Evolutionary conservation across 2,888 invertebrate genomes (phyloP).

Genomic region (Reticulitermes lucifugus): DNA sequence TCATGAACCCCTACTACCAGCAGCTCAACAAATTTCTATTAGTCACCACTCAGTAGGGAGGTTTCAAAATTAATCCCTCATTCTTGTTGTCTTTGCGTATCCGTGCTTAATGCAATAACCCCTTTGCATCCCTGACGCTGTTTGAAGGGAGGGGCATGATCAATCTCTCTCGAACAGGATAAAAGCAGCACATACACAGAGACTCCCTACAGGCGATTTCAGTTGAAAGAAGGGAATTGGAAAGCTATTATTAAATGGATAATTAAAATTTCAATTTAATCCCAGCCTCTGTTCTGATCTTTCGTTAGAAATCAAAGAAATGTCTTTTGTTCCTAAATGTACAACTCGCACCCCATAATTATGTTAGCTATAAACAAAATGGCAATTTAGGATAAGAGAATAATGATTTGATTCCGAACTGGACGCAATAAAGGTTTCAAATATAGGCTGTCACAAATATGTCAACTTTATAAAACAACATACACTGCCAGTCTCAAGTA

Average conservation of each 20-base stretch:
- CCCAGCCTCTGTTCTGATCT: not conserved
- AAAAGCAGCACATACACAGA: not conserved
- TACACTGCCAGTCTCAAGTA: too few species aligned
- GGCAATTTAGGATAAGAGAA: not conserved
- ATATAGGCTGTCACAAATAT: too few species aligned
- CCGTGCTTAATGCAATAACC: conserved; percentile 10
- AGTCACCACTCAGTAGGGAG: conserved; percentile 12
- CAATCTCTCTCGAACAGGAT: conserved; percentile 2
- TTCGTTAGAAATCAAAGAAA: not conserved
- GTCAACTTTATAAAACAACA: too few species aligned
- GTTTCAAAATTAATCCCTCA: conserved; percentile 20
- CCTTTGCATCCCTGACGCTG: not conserved
- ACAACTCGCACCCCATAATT: not conserved
- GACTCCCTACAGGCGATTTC: not conserved
- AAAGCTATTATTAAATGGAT: conserved; percentile 13
- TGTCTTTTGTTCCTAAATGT: not conserved
- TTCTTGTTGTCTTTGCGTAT: conserved; percentile 15
- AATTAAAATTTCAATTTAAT: conserved; percentile 13
- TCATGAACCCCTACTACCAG: not conserved
- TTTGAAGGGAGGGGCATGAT: not conserved
- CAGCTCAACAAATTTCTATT: conserved; percentile 22
- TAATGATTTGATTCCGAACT: not conserved
- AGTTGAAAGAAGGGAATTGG: not conserved
- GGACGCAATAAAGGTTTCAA: not conserved
- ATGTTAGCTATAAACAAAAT: not conserved